Evolutionary conservation across 2,113 vertebrate genomes (phyloP), one percentile per base, ranked within the genome.

Genomic region (Burhinus oedicnemus): DNA sequence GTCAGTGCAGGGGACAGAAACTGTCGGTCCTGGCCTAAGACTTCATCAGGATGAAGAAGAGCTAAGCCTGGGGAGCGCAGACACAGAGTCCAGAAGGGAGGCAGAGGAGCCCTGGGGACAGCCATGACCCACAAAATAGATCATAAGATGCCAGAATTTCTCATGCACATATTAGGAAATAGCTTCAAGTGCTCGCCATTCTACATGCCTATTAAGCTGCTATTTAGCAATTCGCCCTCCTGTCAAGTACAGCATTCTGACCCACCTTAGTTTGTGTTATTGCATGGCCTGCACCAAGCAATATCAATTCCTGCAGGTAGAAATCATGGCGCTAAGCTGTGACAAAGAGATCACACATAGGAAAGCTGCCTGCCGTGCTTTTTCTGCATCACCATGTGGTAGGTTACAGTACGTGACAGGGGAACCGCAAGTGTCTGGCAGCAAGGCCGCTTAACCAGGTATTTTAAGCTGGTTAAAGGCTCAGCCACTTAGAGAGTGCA

Each of bases 161-260:
- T 86, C 27, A 17, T 22, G 55, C 9, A 18, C 3, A 1, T 27
- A 12, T 74, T 54, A 64, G 0, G 0, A 71, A 76, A 60, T 3
- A 69, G 58, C 34, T 90, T 49, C 68, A 70, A 26, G 49, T 8
- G 45, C 66, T 66, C 2, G 0, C 21, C 58, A 30, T 36, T 34
- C 70, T 17, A 6, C 1, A 0, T 20, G 32, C 27, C 17, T 42
- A 34, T 42, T 54, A 70, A 60, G 38, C 29, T 42, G n/a, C 26
- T 29, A 1, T 1, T 18, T 22, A 58, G 36, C 5, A 27, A 72
- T 61, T 36, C 3, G 0, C 23, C 3, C 4, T 71, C 38, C 1
- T 1, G n/a, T 8, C 55, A 49, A 23, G 57, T 2, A 18, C 62
- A 49, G 40, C 27, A 12, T 57, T 45, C 47, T 30, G 51, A 74